A percentile compares a stretch with the other conserved stretches of the same genome.
phyloP scores from a whole-genome alignment of 92 coral and sea anemone genomes.

The Paragorgia papillata region DNA sequence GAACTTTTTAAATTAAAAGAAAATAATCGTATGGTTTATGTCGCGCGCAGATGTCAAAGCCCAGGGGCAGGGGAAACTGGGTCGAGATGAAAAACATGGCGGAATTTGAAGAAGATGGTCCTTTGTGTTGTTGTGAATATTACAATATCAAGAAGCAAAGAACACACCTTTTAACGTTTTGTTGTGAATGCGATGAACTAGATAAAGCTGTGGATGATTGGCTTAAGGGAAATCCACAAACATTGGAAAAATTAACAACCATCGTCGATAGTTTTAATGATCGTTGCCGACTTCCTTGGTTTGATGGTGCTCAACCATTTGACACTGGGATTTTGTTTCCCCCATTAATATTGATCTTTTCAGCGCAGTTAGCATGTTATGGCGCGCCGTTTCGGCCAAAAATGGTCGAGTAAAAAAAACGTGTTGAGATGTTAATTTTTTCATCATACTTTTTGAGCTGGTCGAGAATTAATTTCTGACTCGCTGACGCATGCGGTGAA shows the following conservation, averaged over 20 bases:
- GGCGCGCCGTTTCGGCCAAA: too few relatives aligned
- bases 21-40: too few relatives aligned
- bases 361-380: conserved; percentile 84
- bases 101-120: conserved; percentile 69
- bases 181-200: conserved; percentile 94
- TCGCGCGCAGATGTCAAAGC: too few relatives aligned
- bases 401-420: too few relatives aligned
- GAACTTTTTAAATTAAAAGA: too few relatives aligned
- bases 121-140: conserved; percentile 95
- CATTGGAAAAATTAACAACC: conserved; percentile 54
- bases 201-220: conserved; percentile 94
- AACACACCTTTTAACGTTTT: conserved; percentile 82
- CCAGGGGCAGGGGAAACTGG: too few relatives aligned
- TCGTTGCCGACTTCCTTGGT: conserved; percentile 93
- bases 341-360: conserved; percentile 58
- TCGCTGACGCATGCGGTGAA: too few relatives aligned
- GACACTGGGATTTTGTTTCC: conserved; percentile 72
- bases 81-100: conserved; percentile 26
- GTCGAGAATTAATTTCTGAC: too few relatives aligned
- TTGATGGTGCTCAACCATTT: conserved; percentile 74
- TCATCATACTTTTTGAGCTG: too few relatives aligned
- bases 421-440: too few relatives aligned
- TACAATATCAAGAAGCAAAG: conserved; percentile 74
- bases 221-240: conserved; percentile 78
- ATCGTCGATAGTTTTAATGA: conserved; percentile 69